These are phyloP conservation scores for Sussaba pulchella DNA, from an alignment of 2,888 invertebrate species.

Conservation along the genomic window DNA sequence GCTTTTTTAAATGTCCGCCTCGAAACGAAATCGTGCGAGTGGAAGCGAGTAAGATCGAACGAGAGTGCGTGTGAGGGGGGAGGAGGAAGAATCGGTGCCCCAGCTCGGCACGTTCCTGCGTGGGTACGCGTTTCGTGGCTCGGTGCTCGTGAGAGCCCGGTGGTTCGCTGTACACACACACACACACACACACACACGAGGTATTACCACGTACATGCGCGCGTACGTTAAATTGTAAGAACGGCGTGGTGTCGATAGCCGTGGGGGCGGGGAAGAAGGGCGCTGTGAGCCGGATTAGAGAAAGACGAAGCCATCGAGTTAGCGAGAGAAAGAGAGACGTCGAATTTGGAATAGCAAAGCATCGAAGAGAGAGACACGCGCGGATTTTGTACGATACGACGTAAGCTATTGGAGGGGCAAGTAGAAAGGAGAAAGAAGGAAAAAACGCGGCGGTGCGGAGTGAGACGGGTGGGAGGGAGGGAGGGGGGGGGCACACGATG, in stretches of 20 bases:
- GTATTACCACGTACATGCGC: constrained; percentile 24
- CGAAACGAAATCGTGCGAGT: constrained; percentile 20
- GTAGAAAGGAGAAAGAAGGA: constrained; percentile 61
- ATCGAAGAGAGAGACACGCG: constrained; percentile 27
- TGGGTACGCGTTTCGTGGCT: constrained; percentile 65
- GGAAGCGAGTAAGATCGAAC: constrained; percentile 23
- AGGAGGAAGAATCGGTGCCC: constrained; percentile 57
- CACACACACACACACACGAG: constrained; percentile 18
- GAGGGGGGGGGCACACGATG: constrained; percentile 27
- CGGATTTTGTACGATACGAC: background rate
- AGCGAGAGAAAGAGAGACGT: constrained; percentile 32
- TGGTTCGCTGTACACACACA: constrained; percentile 43
- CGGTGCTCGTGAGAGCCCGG: constrained; percentile 54
- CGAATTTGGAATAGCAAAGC: constrained; percentile 13
- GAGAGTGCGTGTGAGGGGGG: constrained; percentile 33
- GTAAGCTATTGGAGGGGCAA: constrained; percentile 55
- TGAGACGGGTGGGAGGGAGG: background rate
- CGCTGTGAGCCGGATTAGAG: constrained; percentile 44
- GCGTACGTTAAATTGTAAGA: constrained; percentile 46
- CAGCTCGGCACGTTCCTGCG: constrained; percentile 68
- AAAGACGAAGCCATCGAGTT: constrained; percentile 42
- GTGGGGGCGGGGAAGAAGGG: constrained; percentile 53
- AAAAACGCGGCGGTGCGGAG: constrained; percentile 51
- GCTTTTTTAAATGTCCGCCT: constrained; percentile 59
- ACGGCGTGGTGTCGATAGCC: constrained; percentile 60